Evolutionary conservation across 2,113 vertebrate genomes (phyloP).

Genomic region (Asarcornis scutulata): DNA sequence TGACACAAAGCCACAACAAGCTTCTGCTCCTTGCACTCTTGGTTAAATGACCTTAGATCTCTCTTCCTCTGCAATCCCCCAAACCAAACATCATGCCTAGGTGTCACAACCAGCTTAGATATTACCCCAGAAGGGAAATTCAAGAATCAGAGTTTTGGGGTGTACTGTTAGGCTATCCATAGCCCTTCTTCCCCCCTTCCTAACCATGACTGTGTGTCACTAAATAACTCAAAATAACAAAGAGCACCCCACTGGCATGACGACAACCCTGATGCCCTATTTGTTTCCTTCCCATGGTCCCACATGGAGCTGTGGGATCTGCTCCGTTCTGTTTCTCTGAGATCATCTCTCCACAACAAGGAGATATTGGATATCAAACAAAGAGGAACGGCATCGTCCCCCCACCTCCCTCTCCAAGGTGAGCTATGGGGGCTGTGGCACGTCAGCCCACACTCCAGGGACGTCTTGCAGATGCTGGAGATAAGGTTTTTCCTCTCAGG

Average conservation of each 20-base stretch:
- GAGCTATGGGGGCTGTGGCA: not conserved
- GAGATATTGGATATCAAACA: not conserved
- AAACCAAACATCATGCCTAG: not conserved
- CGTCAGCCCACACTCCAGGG: no score
- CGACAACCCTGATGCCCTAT: not conserved
- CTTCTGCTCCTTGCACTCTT: not conserved
- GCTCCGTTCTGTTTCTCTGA: not conserved
- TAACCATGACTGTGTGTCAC: not conserved
- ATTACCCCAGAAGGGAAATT: not conserved
- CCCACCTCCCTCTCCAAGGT: not conserved
- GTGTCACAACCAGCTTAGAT: not conserved
- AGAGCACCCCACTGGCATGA: not conserved
- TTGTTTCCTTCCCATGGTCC: not conserved
- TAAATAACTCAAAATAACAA: not conserved
- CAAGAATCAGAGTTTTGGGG: not conserved
- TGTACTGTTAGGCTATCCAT: not conserved
- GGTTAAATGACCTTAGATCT: not conserved
- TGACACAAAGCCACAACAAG: not conserved
- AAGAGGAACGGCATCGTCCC: not conserved
- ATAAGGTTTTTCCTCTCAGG: not conserved
- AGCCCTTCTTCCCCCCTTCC: not conserved
- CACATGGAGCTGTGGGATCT: not conserved
- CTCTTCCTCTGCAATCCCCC: not conserved
- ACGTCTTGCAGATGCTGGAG: not conserved
- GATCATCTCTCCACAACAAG: not conserved